A percentile compares a stretch with the other conserved stretches of the same genome.
phyloP scores from a whole-genome alignment of 2,113 vertebrate species.

The Serilophus lunatus region DNA sequence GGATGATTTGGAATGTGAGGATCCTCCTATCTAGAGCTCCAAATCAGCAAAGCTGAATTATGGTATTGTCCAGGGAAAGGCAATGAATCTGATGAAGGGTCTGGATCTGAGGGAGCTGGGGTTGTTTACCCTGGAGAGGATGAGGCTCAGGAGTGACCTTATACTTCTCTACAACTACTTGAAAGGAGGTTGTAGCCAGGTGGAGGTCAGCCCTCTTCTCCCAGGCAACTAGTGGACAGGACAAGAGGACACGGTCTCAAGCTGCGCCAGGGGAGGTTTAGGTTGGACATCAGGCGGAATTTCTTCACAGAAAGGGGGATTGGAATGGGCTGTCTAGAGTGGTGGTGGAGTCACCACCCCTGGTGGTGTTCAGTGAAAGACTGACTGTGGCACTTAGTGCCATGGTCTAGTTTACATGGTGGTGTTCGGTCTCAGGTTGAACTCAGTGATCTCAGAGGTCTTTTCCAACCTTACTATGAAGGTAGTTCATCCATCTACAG shows the following conservation, averaged over 20 bases:
- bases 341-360: too few relatives aligned
- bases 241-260: background rate
- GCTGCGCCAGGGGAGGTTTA: background rate
- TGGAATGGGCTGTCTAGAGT: background rate
- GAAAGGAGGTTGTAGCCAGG: background rate
- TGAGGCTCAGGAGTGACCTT: background rate
- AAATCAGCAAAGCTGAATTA: background rate
- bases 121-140: background rate
- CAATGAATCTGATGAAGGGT: accelerated
- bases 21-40: background rate
- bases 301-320: background rate
- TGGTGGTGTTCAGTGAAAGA: background rate
- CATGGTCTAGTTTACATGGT: background rate
- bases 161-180: accelerated
- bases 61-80: background rate
- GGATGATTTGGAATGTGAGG: background rate
- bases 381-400: background rate
- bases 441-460: background rate
- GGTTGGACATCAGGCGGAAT: background rate
- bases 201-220: background rate
- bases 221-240: background rate
- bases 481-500: background rate
- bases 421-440: accelerated
- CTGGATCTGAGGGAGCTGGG: background rate
- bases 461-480: background rate